A percentile compares a stretch with the other conserved stretches of the same genome.
phyloP scores from a whole-genome alignment of 2,113 vertebrate species.

The Eleginops maclovinus region DNA sequence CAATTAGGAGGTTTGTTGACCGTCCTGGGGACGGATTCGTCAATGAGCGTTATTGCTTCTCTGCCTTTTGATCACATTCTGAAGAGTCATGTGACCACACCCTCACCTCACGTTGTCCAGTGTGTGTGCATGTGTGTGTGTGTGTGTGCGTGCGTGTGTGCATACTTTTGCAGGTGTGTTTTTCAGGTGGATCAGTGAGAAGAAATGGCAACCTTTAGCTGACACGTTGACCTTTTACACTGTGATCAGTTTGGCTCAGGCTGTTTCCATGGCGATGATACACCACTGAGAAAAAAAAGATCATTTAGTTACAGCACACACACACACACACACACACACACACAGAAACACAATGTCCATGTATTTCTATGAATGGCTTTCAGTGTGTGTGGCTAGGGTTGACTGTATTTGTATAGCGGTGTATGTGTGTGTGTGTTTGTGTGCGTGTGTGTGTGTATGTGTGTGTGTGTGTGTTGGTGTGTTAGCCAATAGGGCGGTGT shows the following conservation, averaged over 20 bases:
- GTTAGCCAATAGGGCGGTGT: constrained; percentile 55
- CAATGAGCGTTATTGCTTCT: constrained; percentile 39
- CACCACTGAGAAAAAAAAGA: too few relatives aligned
- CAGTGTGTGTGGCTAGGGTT: constrained; percentile 9
- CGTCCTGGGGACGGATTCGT: background rate
- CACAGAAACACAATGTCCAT: background rate
- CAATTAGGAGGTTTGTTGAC: constrained; percentile 27
- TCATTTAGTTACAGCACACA: too few relatives aligned
- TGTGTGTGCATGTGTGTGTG: constrained; percentile 4
- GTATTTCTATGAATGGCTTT: background rate
- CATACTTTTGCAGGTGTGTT: background rate
- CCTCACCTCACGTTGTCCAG: constrained; percentile 47
- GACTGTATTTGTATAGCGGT: constrained; percentile 7
- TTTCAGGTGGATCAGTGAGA: background rate
- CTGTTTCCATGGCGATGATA: background rate
- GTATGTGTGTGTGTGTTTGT: background rate
- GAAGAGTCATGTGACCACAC: constrained; percentile 65
- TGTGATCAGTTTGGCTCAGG: background rate
- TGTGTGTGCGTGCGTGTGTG: constrained; percentile 10
- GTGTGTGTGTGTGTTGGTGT: constrained; percentile 21
- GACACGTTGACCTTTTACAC: constrained; percentile 2
- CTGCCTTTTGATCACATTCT: constrained; percentile 57
- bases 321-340: too few relatives aligned
- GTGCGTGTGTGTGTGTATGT: background rate
- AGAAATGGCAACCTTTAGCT: background rate